These are phyloP conservation scores for Nymphicus hollandicus DNA, from an alignment of 2,113 vertebrate genomes.

Conservation along the genomic window DNA sequence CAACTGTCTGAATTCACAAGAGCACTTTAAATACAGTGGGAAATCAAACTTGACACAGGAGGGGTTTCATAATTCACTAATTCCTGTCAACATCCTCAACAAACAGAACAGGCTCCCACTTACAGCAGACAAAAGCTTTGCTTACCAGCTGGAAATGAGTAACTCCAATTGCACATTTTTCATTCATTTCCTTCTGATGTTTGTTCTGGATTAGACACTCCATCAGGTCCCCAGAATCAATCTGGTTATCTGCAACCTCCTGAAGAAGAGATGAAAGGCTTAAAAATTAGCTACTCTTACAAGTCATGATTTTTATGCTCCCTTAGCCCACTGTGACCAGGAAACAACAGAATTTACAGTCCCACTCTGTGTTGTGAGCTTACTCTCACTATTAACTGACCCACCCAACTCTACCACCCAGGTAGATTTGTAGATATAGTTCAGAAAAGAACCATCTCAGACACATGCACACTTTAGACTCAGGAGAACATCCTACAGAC, in stretches of 20 bases:
- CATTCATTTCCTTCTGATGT: slow-evolving; percentile 98
- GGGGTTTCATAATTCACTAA: not conserved
- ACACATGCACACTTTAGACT: not conserved
- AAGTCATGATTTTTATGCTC: not conserved
- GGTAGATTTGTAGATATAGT: not conserved
- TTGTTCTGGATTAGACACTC: slow-evolving; percentile 97
- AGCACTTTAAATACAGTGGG: not conserved
- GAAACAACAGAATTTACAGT: not conserved
- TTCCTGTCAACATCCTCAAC: not conserved
- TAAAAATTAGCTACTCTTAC: not conserved
- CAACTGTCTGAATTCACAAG: not conserved
- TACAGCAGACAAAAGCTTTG: not conserved
- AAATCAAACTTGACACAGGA: not conserved
- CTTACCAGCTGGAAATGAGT: slow-evolving; percentile 98
- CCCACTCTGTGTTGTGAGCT: not conserved
- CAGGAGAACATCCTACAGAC: not conserved
- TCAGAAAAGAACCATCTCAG: not conserved
- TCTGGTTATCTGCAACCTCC: slow-evolving; percentile 96
- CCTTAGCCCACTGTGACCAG: not conserved
- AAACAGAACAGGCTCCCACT: not conserved
- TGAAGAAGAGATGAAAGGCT: not conserved
- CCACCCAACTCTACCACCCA: not conserved
- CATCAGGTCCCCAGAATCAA: slow-evolving; percentile 96
- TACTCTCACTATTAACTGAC: not conserved
- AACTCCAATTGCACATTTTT: slow-evolving; percentile 93